These are phyloP conservation scores for Schizaphis graminum DNA, from an alignment of 2,888 invertebrate genomes.

Conservation along the genomic window DNA sequence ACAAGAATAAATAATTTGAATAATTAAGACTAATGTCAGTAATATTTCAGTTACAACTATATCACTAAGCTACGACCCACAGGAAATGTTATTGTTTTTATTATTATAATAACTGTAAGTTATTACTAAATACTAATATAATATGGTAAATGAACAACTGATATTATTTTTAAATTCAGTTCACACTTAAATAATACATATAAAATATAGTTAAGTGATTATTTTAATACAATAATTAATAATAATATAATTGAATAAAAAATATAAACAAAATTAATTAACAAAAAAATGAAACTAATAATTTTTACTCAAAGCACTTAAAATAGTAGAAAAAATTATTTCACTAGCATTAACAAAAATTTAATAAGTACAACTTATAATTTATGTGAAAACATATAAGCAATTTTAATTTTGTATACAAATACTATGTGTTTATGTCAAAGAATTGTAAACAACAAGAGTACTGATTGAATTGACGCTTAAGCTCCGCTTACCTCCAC, in stretches of 20 bases:
- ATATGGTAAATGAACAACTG: background rate
- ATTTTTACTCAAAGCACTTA: too few relatives aligned
- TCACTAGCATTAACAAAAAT: background rate
- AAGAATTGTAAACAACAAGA: too few relatives aligned
- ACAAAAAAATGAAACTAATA: too few relatives aligned
- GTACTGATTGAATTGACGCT: too few relatives aligned
- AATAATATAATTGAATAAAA: background rate
- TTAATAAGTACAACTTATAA: background rate
- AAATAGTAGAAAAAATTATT: background rate
- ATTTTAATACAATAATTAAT: background rate
- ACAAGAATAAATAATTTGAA: background rate
- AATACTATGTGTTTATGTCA: too few relatives aligned
- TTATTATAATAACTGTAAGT: background rate
- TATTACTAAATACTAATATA: background rate
- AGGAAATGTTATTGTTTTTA: background rate
- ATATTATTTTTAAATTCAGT: background rate
- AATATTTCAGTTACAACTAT: background rate
- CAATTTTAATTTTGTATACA: background rate
- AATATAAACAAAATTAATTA: too few relatives aligned
- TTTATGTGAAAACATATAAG: background rate
- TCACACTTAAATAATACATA: background rate
- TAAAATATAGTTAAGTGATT: background rate
- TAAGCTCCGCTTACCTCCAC: too few relatives aligned
- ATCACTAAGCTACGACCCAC: background rate
- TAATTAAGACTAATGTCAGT: background rate